Conservation (phyloP, 2,113 vertebrate genomes). For the Pantherophis guttatus region DNA sequence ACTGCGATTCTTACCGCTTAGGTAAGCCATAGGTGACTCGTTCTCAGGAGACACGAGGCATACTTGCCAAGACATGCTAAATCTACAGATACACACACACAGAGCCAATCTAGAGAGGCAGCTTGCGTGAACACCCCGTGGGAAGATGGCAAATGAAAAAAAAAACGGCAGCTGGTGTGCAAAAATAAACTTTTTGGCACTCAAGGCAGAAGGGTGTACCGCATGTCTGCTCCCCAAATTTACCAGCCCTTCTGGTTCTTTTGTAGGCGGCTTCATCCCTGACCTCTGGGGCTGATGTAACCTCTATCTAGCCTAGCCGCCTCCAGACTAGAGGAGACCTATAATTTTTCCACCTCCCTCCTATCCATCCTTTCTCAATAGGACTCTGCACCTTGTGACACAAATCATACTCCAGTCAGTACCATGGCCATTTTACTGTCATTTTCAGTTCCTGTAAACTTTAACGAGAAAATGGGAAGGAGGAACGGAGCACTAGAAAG, state of each 20-base stretch:
- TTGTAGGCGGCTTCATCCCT: neutral
- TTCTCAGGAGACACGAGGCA: neutral
- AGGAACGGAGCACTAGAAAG: neutral
- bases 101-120: slow-evolving; percentile 5
- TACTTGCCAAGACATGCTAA: slow-evolving; percentile 13
- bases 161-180: slow-evolving; percentile 6
- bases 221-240: neutral
- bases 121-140: slow-evolving; percentile 13
- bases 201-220: neutral
- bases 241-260: neutral
- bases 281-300: neutral
- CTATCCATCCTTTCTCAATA: neutral
- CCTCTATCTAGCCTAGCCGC: neutral
- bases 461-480: neutral
- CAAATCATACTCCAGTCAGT: slow-evolving; percentile 9
- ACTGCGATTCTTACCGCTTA: neutral
- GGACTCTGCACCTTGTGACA: neutral
- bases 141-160: neutral
- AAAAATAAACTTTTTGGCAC: neutral
- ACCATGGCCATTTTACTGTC: slow-evolving; percentile 5
- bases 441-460: slow-evolving; percentile 16
- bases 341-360: neutral
- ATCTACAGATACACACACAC: neutral
- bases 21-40: neutral
- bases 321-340: neutral